These are phyloP conservation scores for Zaprionus tsacasi DNA, from an alignment of 1,140 invertebrate species.

Conservation along the genomic window DNA sequence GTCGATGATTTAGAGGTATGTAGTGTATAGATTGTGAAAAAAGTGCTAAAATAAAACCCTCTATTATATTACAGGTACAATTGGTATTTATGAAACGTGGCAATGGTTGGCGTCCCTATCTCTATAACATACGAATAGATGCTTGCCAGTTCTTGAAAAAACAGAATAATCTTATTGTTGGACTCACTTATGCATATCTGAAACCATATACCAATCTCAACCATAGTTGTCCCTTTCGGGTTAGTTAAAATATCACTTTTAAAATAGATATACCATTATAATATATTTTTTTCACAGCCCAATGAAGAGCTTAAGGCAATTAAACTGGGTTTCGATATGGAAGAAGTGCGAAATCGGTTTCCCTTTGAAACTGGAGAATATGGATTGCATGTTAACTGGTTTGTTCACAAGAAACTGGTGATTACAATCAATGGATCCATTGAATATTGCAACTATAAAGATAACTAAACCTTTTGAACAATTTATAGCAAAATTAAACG, in stretches of 20 bases:
- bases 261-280: not conserved
- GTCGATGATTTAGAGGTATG: slow-evolving; percentile 3
- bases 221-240: slow-evolving; percentile 34
- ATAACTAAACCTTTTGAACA: slow-evolving; percentile 5
- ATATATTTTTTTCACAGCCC: not conserved
- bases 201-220: slow-evolving; percentile 9
- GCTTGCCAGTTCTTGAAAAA: not conserved
- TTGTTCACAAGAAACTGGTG: not conserved
- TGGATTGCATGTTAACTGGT: not conserved
- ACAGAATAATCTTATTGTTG: not conserved
- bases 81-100: slow-evolving; percentile 15
- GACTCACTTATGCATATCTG: not conserved
- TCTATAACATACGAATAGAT: slow-evolving; percentile 15
- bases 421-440: slow-evolving; percentile 19
- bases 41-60: too few relatives aligned
- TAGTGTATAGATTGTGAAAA: too few relatives aligned
- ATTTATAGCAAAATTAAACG: too few relatives aligned
- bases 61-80: not conserved
- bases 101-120: slow-evolving; percentile 35
- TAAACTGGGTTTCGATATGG: slow-evolving; percentile 26
- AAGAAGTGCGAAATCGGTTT: slow-evolving; percentile 21
- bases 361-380: slow-evolving; percentile 45
- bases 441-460: slow-evolving; percentile 29
- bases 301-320: not conserved
- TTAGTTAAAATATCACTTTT: not conserved